phyloP scores from a whole-genome alignment of 2,888 invertebrate genomes.

The Nyleta sp. region DNA sequence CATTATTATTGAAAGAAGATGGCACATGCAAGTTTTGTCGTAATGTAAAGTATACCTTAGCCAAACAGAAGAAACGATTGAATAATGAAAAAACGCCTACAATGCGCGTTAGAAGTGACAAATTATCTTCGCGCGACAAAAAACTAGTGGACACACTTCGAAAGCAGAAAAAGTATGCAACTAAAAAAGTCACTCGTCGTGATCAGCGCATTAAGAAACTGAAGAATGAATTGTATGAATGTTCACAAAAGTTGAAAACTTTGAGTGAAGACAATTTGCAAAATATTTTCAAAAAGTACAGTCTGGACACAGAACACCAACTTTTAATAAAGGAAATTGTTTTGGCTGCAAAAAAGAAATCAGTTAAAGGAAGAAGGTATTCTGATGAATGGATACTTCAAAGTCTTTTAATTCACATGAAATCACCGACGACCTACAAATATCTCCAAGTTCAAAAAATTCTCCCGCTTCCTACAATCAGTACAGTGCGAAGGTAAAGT shows the following conservation, averaged over 20 bases:
- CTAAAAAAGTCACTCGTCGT: constrained; percentile 6
- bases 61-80: neutral
- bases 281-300: constrained; percentile 6
- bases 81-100: neutral
- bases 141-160: neutral
- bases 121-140: constrained; percentile 6
- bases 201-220: neutral
- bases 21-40: constrained; percentile 6
- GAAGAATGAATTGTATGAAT: neutral
- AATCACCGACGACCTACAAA: constrained; percentile 13
- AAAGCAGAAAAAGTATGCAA: neutral
- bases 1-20: constrained; percentile 9
- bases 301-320: constrained; percentile 1
- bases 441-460: neutral
- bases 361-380: constrained; percentile 2
- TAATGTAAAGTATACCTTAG: constrained; percentile 18
- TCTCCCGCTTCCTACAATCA: constrained; percentile 13
- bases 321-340: constrained; percentile 8
- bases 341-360: constrained; percentile 15
- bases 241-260: constrained; percentile 4
- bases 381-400: constrained; percentile 15
- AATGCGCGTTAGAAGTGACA: neutral
- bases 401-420: constrained; percentile 20
- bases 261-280: constrained; percentile 7
- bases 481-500: constrained; percentile 23